Evolutionary conservation across 2,888 invertebrate species (phyloP), one percentile per base, ranked within the genome.

Genomic region (Shargacucullia verbasci): DNA sequence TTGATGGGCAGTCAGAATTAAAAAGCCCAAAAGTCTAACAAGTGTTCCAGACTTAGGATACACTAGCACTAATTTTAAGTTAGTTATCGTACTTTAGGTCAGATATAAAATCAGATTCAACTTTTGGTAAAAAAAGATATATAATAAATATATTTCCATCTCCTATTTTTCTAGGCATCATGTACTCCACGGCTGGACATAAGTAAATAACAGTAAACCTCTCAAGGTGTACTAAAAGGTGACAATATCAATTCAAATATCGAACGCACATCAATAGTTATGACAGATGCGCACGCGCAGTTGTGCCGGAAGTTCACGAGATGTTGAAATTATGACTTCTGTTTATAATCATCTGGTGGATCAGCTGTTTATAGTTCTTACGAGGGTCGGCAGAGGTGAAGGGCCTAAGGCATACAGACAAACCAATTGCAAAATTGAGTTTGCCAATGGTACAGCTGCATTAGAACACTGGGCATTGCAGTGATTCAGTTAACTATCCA

Each of bases 241-340:
- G 73, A 63, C 58, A 62, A 48, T 49, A 49, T 34, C 33, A 53
- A 73, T 71, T 71, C 73, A 64, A 70, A 70, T 50, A 66, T 66
- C 59, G 59, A 66, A 69, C 34, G 14, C 49, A 25, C 48, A 55
- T 68, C 58, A 58, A 73, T 70, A 43, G 59, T 48, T 25, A 60
- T 59, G 75, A 74, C 73, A 75, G 73, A 73, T 73, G 75, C 68
- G 45, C n/a, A 9, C 11, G 63, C 62, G 67, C 62, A 72, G 39
- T 44, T 65, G 72, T 67, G 75, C 73, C 73, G 73, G 73, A 73
- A 75, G 64, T 71, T 46, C 57, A 50, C 40, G 58, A 75, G 64
- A 73, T 64, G 56, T 56, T 67, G 56, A 50, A 70, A 70, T 67
- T 70, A 70, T 57, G 65, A 52, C 71, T 69, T 65, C 48, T 56